Evolutionary conservation across 2,797 vertebrate genomes (phyloP).

Genomic region (Malurus leucopterus): DNA sequence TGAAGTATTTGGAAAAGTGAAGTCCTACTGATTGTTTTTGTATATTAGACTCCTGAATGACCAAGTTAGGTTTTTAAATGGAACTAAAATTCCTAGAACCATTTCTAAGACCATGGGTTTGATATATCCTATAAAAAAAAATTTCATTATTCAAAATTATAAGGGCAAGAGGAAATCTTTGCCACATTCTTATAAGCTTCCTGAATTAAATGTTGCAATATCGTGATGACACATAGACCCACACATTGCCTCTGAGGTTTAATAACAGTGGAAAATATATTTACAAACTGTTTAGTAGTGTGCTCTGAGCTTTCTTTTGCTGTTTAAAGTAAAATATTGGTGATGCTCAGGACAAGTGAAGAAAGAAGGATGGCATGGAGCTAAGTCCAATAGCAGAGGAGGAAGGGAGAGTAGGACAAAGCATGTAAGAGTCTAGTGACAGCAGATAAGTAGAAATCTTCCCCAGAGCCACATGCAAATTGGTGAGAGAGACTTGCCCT

Average conservation of each 20-base stretch:
- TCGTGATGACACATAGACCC: constrained; percentile 49
- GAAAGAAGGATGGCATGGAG: not conserved
- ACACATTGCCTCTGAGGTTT: constrained; percentile 60
- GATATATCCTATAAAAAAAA: not conserved
- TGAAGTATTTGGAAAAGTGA: not conserved
- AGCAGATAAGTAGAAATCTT: not conserved
- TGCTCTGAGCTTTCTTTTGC: not conserved
- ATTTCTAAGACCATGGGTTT: not conserved
- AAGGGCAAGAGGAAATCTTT: not conserved
- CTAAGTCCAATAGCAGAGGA: not conserved
- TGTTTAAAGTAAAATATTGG: not conserved
- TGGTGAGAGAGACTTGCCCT: not conserved
- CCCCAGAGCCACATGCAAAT: not conserved
- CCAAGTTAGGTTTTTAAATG: not conserved
- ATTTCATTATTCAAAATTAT: not conserved
- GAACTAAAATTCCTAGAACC: not conserved
- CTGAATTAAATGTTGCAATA: not conserved
- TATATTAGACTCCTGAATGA: not conserved
- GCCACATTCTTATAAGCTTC: not conserved
- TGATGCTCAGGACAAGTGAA: not conserved
- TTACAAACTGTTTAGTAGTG: not conserved
- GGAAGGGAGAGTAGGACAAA: not conserved
- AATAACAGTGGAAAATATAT: not conserved
- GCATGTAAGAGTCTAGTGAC: not conserved
- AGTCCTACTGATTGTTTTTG: not conserved